Evolutionary conservation across 1,140 invertebrate species (phyloP), one percentile per base, ranked within the genome.

Genomic region (Brachystomella parvula): DNA sequence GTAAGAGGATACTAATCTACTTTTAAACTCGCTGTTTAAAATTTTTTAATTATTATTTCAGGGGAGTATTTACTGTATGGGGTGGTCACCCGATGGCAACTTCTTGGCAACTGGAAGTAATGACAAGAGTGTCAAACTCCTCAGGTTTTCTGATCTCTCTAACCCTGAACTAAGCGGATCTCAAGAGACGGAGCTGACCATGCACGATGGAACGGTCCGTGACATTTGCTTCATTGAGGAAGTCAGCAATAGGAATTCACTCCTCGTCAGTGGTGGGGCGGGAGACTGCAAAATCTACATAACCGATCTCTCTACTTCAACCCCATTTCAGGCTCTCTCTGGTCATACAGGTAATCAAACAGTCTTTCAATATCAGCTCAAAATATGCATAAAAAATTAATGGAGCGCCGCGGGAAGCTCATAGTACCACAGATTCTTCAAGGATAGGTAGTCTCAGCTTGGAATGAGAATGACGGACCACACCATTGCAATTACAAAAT

Each of bases 151-250:
- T 78, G 84, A 73, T 60, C 60, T 73, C 0, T 57, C 35, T 21
- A 64, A 56, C 35, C 33, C 35, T 1, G 68, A 70, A 32, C 32
- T 73, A 15, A 31, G 9, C 29, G 71, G 68, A 28, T 67, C 66
- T 31, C 82, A 86, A 76, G 88, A 90, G 76, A 86, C 93, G 53
- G 95, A 98, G 77, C 77, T 99, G 66, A 88, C 89, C 2, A 95
- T 97, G 88, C 96, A 99, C 78, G 95, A 98, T 78, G 96, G 96
- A 31, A 99, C 96, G 0, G 89, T 99, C 0, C 82, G 96, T 57
- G 96, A 99, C 78, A 79, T 99, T 53, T 95, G 95, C 76, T 99
- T 99, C 81, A 86, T 99, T 70, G 93, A 98, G 76, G 94, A 98
- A 77, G 85, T 88, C 0, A 88, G 86, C 53, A 96, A 94, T 77